A percentile compares a stretch with the other conserved stretches of the same genome.
These are phyloP conservation scores for Anneissia japonica DNA, from an alignment of 35 echinoderm and acorn worm species.

Conservation along the genomic window DNA sequence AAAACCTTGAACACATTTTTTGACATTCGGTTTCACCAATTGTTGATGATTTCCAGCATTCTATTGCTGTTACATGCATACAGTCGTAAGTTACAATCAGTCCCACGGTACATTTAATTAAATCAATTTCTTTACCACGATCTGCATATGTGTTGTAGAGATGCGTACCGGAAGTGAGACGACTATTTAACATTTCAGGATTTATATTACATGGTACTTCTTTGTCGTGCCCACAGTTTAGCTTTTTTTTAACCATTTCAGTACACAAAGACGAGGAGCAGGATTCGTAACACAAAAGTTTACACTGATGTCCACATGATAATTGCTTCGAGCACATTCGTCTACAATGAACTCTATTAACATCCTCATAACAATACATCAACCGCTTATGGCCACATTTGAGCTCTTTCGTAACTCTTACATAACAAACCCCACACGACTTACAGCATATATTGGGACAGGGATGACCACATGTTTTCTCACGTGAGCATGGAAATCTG, in stretches of 20 bases:
- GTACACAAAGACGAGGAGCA: not conserved
- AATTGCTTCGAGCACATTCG: not conserved
- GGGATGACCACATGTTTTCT: not conserved
- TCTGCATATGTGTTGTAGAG: too few relatives aligned
- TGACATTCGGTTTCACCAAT: not conserved
- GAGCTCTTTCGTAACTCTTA: not conserved
- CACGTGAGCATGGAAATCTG: not conserved
- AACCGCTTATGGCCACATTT: not conserved
- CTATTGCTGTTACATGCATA: not conserved
- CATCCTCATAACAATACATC: not conserved
- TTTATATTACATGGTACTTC: not conserved
- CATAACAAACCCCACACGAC: not conserved
- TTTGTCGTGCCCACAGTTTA: not conserved
- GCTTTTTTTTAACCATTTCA: not conserved
- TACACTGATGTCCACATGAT: slow-evolving; percentile 7
- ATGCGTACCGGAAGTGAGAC: too few relatives aligned
- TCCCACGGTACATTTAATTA: too few relatives aligned
- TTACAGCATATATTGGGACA: slow-evolving; percentile 13
- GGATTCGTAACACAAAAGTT: not conserved
- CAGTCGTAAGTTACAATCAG: not conserved
- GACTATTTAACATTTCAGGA: too few relatives aligned
- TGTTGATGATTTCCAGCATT: not conserved
- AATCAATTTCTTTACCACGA: too few relatives aligned
- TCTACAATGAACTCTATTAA: not conserved
- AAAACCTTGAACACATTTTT: not conserved